Base-by-base conservation (phyloP, 37 sponge, comb jelly and placozoan species). In the Spongilla lacustris region DNA sequence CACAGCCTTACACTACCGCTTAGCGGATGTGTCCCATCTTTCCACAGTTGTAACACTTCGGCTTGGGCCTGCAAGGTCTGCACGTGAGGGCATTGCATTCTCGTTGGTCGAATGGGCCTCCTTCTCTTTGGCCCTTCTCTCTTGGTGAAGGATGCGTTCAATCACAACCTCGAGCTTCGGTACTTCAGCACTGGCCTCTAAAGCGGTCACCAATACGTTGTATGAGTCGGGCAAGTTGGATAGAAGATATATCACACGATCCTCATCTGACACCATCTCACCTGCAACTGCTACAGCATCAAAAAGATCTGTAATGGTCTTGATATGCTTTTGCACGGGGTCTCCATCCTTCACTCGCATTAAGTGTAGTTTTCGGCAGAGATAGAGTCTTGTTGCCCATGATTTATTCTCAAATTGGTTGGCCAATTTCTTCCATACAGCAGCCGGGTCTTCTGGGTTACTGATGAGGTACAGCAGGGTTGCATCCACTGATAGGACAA, bases 211-310 rank as follows among this genome's bases (percentile, higher is more conserved):
- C 25, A 90, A 76, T 14, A 81, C 81, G 29, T 74, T 84, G 75
- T 74, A 90, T 3, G 66, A 67, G 73, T 91, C 83, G 10, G 91
- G 91, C 58, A 91, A 46, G 31, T 86, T 91, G 21, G 87, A 83
- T 29, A 91, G 83, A 32, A 91, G 78, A 50, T 91, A 75, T 11
- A 91, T 87, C n/a, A 91, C 91, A 26, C 68, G 66, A 67, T 91
- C 79, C 46, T 91, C 87, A 11, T 86, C 91, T 27, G 29, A 49
- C 26, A 91, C 77, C 17, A 66, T 32, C 12, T 78, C 81, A 28
- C 87, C 83, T 17, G 81, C 67, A 9, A 81, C 86, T 35, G 87
- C 35, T 10, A 91, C 68, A 48, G 82, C 87, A 69, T 85, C 82
- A 50, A 67, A 89, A 21, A 90, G 35, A 80, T 90, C 85, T 22